Conservation (phyloP, 2,888 invertebrate genomes). For the Tenthredo livida region DNA sequence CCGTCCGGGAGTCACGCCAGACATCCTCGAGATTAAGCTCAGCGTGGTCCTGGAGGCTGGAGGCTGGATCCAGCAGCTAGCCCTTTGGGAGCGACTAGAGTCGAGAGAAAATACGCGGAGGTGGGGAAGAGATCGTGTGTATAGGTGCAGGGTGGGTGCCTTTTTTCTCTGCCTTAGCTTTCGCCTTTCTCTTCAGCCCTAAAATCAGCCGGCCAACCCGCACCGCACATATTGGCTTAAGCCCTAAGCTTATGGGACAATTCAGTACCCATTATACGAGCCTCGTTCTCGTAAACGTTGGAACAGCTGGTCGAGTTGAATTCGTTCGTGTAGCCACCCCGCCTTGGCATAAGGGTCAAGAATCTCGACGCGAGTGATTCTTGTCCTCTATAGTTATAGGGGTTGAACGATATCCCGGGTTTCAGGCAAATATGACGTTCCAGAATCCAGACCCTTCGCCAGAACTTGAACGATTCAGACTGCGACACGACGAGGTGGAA, state of each 20-base stretch:
- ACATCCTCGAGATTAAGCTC: slow-evolving; percentile 72
- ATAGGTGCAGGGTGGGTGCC: not conserved
- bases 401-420: slow-evolving; percentile 9
- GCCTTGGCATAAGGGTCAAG: slow-evolving; percentile 7
- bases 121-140: not conserved
- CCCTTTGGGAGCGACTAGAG: slow-evolving; percentile 36
- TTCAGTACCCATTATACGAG: slow-evolving; percentile 36
- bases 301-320: slow-evolving; percentile 33
- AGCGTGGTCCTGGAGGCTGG: slow-evolving; percentile 36
- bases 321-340: slow-evolving; percentile 1
- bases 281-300: slow-evolving; percentile 42
- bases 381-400: slow-evolving; percentile 20
- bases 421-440: slow-evolving; percentile 26
- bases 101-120: not conserved
- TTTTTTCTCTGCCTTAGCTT: not conserved
- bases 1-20: slow-evolving; percentile 69
- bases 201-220: slow-evolving; percentile 15
- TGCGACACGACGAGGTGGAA: not conserved
- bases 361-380: slow-evolving; percentile 31
- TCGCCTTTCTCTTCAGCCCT: slow-evolving; percentile 19
- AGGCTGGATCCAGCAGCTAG: not conserved
- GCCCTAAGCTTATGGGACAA: slow-evolving; percentile 39
- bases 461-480: not conserved
- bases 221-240: slow-evolving; percentile 38
- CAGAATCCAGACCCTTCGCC: not conserved